Evolutionary conservation across 2,797 vertebrate genomes (phyloP).

Genomic region (Sus cebifrons): DNA sequence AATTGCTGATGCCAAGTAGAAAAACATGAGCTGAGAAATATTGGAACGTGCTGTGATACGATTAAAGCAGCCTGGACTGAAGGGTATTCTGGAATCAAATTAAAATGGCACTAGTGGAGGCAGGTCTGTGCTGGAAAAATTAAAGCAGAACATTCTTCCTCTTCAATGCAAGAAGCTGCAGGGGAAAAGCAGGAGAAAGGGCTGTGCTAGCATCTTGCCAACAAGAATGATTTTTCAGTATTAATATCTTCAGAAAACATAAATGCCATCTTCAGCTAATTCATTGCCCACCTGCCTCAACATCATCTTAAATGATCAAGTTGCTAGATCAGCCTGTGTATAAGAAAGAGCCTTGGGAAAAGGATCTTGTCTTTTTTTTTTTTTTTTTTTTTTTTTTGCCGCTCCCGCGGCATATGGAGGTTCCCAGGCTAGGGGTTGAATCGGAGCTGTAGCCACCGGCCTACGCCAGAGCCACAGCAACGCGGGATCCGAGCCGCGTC

Average conservation of each 20-base stretch:
- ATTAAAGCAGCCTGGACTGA: constrained; percentile 17
- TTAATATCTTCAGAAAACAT: not conserved
- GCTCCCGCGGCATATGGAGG: too few species aligned
- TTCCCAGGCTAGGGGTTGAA: too few species aligned
- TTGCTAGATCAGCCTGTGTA: not conserved
- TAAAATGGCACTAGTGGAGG: constrained; percentile 41
- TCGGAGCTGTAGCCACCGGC: too few species aligned
- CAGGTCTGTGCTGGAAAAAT: constrained; percentile 36
- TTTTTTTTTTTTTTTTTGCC: too few species aligned
- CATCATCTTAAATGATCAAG: constrained; percentile 3
- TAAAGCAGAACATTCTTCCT: constrained; percentile 59
- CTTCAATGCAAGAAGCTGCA: not conserved
- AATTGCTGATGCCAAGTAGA: not conserved
- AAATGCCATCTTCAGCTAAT: not conserved
- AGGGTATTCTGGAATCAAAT: constrained; percentile 41
- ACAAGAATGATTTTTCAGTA: not conserved
- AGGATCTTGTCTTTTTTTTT: too few species aligned
- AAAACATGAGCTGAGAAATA: constrained; percentile 38
- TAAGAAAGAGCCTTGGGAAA: not conserved
- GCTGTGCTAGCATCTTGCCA: not conserved
- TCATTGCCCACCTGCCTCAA: not conserved
- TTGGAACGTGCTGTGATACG: constrained; percentile 10
- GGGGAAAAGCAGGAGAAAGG: not conserved
- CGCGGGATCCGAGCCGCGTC: too few species aligned
- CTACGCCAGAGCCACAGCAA: too few species aligned